phyloP scores from a whole-genome alignment of 2,113 vertebrate species.

The Callocephalon fimbriatum region DNA sequence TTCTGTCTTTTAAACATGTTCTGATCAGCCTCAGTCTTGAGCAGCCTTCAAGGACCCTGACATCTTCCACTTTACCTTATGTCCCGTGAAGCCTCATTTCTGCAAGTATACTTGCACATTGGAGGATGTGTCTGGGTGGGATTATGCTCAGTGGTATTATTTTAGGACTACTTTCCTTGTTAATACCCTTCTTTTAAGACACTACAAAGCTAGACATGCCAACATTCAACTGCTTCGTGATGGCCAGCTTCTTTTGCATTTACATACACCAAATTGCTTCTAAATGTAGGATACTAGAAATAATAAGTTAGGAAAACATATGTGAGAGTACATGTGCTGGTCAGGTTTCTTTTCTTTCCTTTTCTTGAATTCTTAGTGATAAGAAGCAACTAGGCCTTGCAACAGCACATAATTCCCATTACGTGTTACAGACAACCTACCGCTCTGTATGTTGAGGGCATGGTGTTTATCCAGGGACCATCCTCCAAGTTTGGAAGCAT shows the following conservation, averaged over 20 bases:
- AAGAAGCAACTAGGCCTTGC: neutral
- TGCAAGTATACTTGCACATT: neutral
- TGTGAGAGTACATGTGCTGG: neutral
- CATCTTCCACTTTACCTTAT: neutral
- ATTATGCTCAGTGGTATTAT: neutral
- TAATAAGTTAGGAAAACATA: neutral
- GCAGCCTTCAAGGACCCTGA: neutral
- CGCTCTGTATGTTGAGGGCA: constrained; percentile 95
- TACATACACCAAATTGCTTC: neutral
- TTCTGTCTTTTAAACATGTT: neutral
- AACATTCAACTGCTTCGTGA: neutral
- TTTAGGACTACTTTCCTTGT: neutral
- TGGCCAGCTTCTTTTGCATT: neutral
- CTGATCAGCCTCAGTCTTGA: neutral
- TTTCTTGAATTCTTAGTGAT: neutral
- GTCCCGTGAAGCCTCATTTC: neutral
- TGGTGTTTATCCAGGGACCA: constrained; percentile 96
- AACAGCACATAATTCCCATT: neutral
- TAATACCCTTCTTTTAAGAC: neutral
- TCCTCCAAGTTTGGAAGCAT: constrained; percentile 93
- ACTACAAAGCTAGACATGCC: neutral
- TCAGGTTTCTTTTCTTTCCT: neutral
- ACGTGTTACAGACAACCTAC: constrained; percentile 72
- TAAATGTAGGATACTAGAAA: constrained; percentile 2
- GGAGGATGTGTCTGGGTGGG: neutral